phyloP scores from a whole-genome alignment of 2,113 vertebrate genomes.

The Lophochroa leadbeateri region DNA sequence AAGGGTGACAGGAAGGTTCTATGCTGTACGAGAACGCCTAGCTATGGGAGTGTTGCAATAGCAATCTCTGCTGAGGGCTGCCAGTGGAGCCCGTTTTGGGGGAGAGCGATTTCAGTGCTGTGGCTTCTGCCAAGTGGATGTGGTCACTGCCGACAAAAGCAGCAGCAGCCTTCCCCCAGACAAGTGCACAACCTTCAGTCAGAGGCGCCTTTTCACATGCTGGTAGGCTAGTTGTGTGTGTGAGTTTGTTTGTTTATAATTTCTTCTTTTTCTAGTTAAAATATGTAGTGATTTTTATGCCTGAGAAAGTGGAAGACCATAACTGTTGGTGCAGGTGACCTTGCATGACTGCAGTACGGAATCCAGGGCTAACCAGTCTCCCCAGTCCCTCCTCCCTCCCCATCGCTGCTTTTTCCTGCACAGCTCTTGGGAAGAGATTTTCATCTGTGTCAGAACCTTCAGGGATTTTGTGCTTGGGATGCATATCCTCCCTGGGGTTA shows the following conservation, averaged over 20 bases:
- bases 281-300: fast-evolving
- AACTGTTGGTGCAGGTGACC: neutral
- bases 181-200: neutral
- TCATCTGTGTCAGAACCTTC: neutral
- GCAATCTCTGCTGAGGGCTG: neutral
- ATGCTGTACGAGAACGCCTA: neutral
- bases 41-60: neutral
- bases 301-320: neutral
- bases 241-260: neutral
- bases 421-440: neutral
- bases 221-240: neutral
- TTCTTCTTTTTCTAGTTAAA: too few species aligned
- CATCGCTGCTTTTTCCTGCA: neutral
- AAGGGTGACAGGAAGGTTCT: neutral
- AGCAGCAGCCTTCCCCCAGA: neutral
- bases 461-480: neutral
- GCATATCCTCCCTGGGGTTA: neutral
- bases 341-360: fast-evolving
- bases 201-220: neutral
- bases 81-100: neutral
- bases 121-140: neutral
- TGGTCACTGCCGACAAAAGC: neutral
- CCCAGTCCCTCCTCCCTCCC: neutral
- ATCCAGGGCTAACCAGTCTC: neutral
- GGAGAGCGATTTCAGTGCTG: neutral